Percentiles rank a stretch among this genome's conserved stretches.
phyloP scores from a whole-genome alignment of 2,797 vertebrate genomes.

The Knipowitschia caucasica region DNA sequence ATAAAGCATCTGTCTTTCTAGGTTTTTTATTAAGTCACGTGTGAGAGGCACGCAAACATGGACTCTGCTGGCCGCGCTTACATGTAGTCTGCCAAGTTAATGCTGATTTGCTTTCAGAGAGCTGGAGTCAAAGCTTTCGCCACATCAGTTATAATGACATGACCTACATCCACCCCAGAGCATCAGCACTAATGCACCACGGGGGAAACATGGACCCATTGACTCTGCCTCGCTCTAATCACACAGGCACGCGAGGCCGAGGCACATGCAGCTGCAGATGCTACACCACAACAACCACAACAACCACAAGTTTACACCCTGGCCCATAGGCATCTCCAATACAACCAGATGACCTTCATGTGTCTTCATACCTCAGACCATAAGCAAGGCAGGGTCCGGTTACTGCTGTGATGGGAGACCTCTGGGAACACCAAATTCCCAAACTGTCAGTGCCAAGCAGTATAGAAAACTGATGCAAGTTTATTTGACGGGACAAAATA shows the following conservation, averaged over 20 bases:
- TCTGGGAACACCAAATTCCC: too few relatives aligned
- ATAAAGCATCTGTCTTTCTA: slow-evolving; percentile 53
- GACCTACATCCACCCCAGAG: slow-evolving; percentile 67
- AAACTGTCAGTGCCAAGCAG: too few relatives aligned
- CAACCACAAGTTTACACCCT: background rate
- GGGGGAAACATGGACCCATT: slow-evolving; percentile 53
- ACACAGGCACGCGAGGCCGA: slow-evolving; percentile 22
- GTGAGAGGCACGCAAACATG: slow-evolving; percentile 52
- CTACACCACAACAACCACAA: slow-evolving; percentile 8
- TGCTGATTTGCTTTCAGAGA: slow-evolving; percentile 67
- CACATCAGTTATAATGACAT: slow-evolving; percentile 67
- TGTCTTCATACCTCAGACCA: too few relatives aligned
- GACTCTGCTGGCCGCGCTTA: slow-evolving; percentile 39
- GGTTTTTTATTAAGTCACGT: slow-evolving; percentile 49
- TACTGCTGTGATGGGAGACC: too few relatives aligned
- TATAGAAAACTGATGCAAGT: too few relatives aligned
- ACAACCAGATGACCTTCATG: too few relatives aligned
- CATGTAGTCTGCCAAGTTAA: slow-evolving; percentile 57
- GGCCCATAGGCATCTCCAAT: background rate
- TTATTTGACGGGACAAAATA: too few relatives aligned
- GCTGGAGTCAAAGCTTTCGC: slow-evolving; percentile 60
- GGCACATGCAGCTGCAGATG: slow-evolving; percentile 47
- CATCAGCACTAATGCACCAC: slow-evolving; percentile 55
- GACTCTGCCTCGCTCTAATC: slow-evolving; percentile 55
- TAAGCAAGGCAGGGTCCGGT: too few relatives aligned